Evolutionary conservation across 2,797 vertebrate genomes (phyloP).

Genomic region (Dicrostonyx torquatus): DNA sequence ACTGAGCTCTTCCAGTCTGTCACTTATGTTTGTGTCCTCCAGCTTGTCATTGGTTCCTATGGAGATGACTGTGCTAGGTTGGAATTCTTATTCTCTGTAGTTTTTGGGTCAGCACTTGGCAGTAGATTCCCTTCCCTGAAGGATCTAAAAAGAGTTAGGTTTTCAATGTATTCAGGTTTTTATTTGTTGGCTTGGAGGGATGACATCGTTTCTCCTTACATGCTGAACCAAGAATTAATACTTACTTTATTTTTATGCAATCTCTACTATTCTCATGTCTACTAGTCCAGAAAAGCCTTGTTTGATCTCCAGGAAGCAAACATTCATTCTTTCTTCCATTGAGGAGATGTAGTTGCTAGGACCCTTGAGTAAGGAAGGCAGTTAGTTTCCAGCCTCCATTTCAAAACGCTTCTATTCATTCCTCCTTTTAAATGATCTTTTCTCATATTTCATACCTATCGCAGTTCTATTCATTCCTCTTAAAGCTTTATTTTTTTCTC

Average conservation of each 20-base stretch:
- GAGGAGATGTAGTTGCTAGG: neutral
- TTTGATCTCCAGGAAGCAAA: neutral
- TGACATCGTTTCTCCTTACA: neutral
- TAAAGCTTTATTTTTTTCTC: neutral
- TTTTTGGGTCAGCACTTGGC: neutral
- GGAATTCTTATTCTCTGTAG: neutral
- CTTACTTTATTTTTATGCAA: slow-evolving; percentile 12
- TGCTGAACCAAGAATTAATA: neutral
- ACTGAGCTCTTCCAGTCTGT: neutral
- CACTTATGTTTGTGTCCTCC: neutral
- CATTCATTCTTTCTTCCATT: neutral
- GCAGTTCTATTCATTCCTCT: neutral
- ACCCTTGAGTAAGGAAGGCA: neutral
- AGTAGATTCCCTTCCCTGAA: neutral
- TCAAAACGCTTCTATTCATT: neutral
- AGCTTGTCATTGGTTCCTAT: neutral
- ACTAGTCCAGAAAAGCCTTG: slow-evolving; percentile 21
- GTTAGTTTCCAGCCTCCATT: neutral
- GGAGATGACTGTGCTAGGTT: neutral
- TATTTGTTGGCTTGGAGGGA: neutral
- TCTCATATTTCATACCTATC: no score
- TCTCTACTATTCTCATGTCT: neutral
- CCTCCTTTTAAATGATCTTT: neutral
- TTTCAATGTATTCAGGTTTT: slow-evolving; percentile 30
- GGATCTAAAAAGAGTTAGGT: neutral